Evolutionary conservation across 1,140 invertebrate genomes (phyloP).

Genomic region (Arion vulgaris): DNA sequence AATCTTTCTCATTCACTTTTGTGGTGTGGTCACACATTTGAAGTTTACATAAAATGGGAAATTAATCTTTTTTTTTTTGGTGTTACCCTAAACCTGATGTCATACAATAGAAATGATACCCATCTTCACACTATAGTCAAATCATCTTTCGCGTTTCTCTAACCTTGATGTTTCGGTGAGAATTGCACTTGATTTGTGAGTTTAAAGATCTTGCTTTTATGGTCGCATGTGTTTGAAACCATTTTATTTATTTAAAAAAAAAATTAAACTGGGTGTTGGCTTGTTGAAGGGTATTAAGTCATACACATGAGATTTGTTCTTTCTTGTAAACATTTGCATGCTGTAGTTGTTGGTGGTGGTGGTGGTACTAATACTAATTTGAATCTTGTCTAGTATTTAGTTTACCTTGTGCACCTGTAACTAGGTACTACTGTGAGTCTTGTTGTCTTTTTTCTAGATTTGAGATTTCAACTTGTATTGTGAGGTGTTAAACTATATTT

Average conservation of each 20-base stretch:
- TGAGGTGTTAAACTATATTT: no score
- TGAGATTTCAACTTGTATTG: no score
- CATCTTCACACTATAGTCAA: no score
- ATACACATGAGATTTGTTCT: not conserved
- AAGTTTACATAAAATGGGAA: no score
- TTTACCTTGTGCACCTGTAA: not conserved
- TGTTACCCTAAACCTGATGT: no score
- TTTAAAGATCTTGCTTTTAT: not conserved
- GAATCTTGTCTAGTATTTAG: not conserved
- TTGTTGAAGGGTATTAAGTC: not conserved
- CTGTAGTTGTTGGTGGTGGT: slow-evolving; percentile 10
- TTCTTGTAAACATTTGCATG: slow-evolving; percentile 4
- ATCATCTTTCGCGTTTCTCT: no score
- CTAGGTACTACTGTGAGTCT: not conserved
- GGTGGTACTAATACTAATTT: slow-evolving; percentile 8
- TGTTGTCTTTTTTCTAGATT: no score
- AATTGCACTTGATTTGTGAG: not conserved
- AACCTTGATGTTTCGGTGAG: no score
- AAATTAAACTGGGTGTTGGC: not conserved
- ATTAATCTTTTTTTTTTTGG: no score
- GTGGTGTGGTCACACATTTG: no score
- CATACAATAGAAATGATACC: no score
- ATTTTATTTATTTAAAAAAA: not conserved
- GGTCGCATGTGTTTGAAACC: not conserved
- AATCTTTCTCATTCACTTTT: no score